Evolutionary conservation across 2,888 invertebrate genomes (phyloP).

Genomic region (Lucinisca nassula): DNA sequence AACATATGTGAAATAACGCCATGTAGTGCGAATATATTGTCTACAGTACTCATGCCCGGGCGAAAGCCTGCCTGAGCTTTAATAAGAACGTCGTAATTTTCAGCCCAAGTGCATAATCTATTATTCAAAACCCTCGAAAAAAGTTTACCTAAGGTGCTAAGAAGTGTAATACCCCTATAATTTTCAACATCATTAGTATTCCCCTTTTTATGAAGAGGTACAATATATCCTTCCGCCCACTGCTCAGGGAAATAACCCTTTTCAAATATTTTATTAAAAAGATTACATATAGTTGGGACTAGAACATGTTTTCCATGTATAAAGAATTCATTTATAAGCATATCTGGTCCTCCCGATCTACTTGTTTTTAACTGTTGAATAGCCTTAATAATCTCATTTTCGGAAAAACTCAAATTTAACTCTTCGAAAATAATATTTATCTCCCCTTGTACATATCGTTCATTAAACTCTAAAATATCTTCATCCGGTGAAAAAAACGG

Average conservation of each 20-base stretch:
- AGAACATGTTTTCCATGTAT: neutral
- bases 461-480: neutral
- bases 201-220: conserved; percentile 16
- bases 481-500: neutral
- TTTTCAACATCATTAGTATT: neutral
- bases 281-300: neutral
- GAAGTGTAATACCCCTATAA: conserved; percentile 5
- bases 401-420: neutral
- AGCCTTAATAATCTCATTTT: neutral
- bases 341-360: conserved; percentile 7
- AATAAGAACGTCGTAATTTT: neutral
- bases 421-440: neutral
- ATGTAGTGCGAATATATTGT: conserved; percentile 39
- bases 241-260: neutral
- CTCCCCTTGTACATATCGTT: neutral
- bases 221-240: conserved; percentile 2
- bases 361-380: conserved; percentile 17
- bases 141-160: conserved; percentile 2
- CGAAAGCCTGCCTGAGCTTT: conserved; percentile 37
- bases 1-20: conserved; percentile 11
- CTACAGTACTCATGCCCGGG: conserved; percentile 7
- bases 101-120: neutral
- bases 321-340: conserved; percentile 15
- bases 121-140: conserved; percentile 4
- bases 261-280: conserved; percentile 14